These are phyloP conservation scores for Rhyacophila brunnea DNA, from an alignment of 1,140 invertebrate genomes.

Conservation along the genomic window DNA sequence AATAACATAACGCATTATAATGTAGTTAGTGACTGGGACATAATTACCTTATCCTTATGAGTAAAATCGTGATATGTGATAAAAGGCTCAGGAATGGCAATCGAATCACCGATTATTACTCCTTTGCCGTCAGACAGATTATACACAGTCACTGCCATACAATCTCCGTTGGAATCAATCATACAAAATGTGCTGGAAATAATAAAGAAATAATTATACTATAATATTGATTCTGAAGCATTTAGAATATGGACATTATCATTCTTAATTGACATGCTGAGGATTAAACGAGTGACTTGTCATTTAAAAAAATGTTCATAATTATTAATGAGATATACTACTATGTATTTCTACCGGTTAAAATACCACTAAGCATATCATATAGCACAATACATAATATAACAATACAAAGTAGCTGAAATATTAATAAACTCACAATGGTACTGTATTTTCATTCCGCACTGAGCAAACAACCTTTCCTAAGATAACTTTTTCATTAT, in stretches of 20 bases:
- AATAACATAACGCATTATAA: no score
- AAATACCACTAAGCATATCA: no score
- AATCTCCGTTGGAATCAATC: slow-evolving; percentile 69
- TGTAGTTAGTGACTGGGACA: background rate
- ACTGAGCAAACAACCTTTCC: slow-evolving; percentile 82
- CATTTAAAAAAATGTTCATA: no score
- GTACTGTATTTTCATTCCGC: slow-evolving; percentile 69
- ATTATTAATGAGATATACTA: no score
- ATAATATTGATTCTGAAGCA: background rate
- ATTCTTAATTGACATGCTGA: no score
- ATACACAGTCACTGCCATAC: slow-evolving; percentile 76
- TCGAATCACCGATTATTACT: slow-evolving; percentile 80
- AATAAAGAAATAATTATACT: slow-evolving; percentile 18
- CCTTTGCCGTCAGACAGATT: slow-evolving; percentile 79
- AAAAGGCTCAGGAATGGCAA: slow-evolving; percentile 77
- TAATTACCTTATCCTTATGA: slow-evolving; percentile 57
- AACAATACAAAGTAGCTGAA: no score
- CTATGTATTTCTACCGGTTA: no score
- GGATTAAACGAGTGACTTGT: no score
- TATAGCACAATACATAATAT: no score
- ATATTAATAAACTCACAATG: slow-evolving; percentile 57
- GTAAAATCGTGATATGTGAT: slow-evolving; percentile 63
- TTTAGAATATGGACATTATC: background rate
- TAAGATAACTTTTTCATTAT: slow-evolving; percentile 65
- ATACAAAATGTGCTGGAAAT: slow-evolving; percentile 76